Base-by-base conservation (phyloP, 2,888 invertebrate species). In the Coelopa pilipes region DNA sequence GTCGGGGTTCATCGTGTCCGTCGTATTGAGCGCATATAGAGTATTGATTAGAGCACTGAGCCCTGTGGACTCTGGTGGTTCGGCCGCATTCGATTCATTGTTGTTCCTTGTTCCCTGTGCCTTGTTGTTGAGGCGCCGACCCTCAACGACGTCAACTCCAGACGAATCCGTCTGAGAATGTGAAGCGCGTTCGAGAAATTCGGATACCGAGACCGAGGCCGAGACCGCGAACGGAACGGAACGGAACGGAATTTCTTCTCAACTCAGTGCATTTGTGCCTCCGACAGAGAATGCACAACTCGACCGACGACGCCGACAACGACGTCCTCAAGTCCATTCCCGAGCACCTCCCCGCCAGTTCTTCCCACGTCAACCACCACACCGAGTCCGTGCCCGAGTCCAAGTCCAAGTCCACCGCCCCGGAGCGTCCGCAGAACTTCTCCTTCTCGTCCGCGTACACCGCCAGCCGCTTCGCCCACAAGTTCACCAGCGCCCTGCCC, bases 381-480 rank as follows among this genome's bases (percentile, higher is more conserved):
- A 76, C 65, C 72, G 45, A 57, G 59, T 60, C 17, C 49, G 17
- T 60, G 76, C 78, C 75, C 78, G 77, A 13, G 46, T 7, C 24
- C 67, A 55, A 46, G 15, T 47, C 69, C 21, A 19, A 57, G 47
- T 19, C 68, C 4, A 60, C 74, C 49, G 60, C 65, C 13, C 12
- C 55, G 19, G 59, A 34, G 59, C 77, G 79, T 11, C 77, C 79
- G 72, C 82, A 85, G 71, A 85, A 85, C 73, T 85, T 82, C 74
- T 85, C 84, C 59, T 85, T 85, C 60, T 76, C 85, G 74, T 80
- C 80, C 76, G 80, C 73, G 59, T 83, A 82, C 77, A 81, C 80
- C 78, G 79, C 80, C 70, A 83, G 80, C 76, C 79, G 80, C 5
- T 67, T 49, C 73, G 77, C 50, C 65, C 72, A 60, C 57, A 72